Evolutionary conservation across 1,140 invertebrate genomes (phyloP).

Genomic region (Spodoptera frugiperda): DNA sequence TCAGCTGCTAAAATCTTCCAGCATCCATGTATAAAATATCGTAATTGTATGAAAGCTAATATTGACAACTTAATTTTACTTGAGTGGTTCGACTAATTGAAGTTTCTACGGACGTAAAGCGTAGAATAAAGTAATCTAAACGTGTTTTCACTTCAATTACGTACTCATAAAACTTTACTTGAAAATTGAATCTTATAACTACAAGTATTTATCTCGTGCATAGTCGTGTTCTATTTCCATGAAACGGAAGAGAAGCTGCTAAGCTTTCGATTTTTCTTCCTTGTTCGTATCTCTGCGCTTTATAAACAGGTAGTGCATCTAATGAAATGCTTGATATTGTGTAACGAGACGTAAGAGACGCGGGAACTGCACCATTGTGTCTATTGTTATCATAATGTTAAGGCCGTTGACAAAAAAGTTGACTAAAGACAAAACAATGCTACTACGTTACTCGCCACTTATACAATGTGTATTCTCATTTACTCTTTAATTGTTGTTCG

Average conservation of each 20-base stretch:
- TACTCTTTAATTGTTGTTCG: constrained; percentile 9
- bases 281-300: constrained; percentile 54
- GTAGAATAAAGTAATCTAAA: not conserved
- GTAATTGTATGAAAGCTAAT: too few species aligned
- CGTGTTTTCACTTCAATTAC: too few species aligned
- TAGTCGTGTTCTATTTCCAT: constrained; percentile 31
- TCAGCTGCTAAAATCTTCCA: too few species aligned
- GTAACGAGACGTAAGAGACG: constrained; percentile 79
- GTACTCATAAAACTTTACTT: too few species aligned
- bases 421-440: constrained; percentile 49
- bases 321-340: constrained; percentile 75
- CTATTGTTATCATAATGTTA: constrained; percentile 81
- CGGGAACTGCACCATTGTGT: constrained; percentile 76
- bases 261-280: constrained; percentile 67
- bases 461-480: constrained; percentile 16
- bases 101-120: not conserved
- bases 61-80: too few species aligned
- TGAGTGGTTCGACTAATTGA: too few species aligned
- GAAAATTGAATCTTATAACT: too few species aligned
- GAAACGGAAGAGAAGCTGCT: constrained; percentile 55
- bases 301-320: constrained; percentile 58
- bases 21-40: too few species aligned
- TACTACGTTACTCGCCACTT: constrained; percentile 27
- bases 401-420: constrained; percentile 69
- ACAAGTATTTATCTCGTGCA: too few species aligned